Evolutionary conservation across 2,888 invertebrate genomes (phyloP), one percentile per base, ranked within the genome.

Genomic region (Osmoderma eremita): DNA sequence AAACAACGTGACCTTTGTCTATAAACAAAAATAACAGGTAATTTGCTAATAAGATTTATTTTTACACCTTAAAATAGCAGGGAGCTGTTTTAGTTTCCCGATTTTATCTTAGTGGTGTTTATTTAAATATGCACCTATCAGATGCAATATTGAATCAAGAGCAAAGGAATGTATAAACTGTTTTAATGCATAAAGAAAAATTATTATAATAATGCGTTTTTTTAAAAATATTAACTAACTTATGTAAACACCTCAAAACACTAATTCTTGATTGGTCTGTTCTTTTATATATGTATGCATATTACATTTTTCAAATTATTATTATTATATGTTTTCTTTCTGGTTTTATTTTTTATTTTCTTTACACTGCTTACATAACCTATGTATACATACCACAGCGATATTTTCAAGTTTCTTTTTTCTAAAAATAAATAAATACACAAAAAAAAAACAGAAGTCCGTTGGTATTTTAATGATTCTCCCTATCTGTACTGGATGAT

Each of bases 261-360:
- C 58, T 61, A 61, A 45, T 30, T 61, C 30, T 61, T 61, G 20
- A 61, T 53, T 61, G 58, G 58, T 61, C 58, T 61, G 13, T 61
- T 12, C 17, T 30, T 30, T 30, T 30, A 30, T 30, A 30, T 30
- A 30, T 30, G 30, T 30, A 5, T 30, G 30, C 10, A 5, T n/a
- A 48, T 48, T 20, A 30, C 10, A 30, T 30, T 48, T 20, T 48
- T 17, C 36, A 20, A 12, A 48, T 48, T 8, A 12, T 20, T 17
- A 48, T 48, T 30, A 30, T 5, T 30, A 1, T 30, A 4, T 30
- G 5, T 30, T 8, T 30, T 30, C 10, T 30, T 5, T 30, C 10
- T 30, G 30, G 8, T 30, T 30, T 30, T 30, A 30, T 45, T 17
- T 45, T 42, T 13, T 45, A 1, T 36, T 24, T 17, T 30, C n/a